Percentiles rank a stretch among this genome's conserved stretches.
Evolutionary conservation across 2,113 vertebrate species (phyloP).

Genomic region (Corythoichthys haematopterus): DNA sequence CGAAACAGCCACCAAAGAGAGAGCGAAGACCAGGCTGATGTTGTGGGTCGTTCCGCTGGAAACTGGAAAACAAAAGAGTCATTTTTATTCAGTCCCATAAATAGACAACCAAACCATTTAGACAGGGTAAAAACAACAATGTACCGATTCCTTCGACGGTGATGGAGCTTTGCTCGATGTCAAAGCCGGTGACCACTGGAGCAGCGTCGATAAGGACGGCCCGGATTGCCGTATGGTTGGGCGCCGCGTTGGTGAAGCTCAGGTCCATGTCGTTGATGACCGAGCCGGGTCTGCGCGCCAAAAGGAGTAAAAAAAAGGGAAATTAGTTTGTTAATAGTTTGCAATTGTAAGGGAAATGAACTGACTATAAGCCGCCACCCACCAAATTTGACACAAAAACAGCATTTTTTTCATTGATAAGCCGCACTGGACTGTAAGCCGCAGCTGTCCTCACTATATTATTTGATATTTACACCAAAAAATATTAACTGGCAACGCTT

Average conservation of each 20-base stretch:
- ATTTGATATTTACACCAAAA: too few species aligned
- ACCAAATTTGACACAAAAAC: too few species aligned
- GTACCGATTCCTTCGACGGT: slow-evolving; percentile 15
- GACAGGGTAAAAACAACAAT: not conserved
- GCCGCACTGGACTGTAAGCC: too few species aligned
- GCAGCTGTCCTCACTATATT: too few species aligned
- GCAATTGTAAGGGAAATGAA: too few species aligned
- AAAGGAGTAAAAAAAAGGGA: not conserved
- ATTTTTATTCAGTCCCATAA: too few species aligned
- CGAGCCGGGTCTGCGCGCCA: slow-evolving; percentile 38
- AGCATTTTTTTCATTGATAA: too few species aligned
- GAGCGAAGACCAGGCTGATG: slow-evolving; percentile 13
- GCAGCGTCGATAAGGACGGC: slow-evolving; percentile 20
- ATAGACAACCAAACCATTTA: too few species aligned
- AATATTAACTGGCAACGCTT: too few species aligned
- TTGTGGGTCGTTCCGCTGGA: slow-evolving; percentile 15
- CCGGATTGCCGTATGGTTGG: slow-evolving; percentile 12
- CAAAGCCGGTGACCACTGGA: slow-evolving; percentile 20
- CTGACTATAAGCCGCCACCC: too few species aligned
- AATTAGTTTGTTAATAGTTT: not conserved
- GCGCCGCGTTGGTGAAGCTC: not conserved
- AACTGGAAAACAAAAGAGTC: not conserved
- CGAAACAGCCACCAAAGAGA: slow-evolving; percentile 8
- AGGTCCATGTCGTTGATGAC: slow-evolving; percentile 18
- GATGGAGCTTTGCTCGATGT: slow-evolving; percentile 25